Evolutionary conservation across 1,140 invertebrate genomes (phyloP).

Genomic region (Cotesia vestalis): DNA sequence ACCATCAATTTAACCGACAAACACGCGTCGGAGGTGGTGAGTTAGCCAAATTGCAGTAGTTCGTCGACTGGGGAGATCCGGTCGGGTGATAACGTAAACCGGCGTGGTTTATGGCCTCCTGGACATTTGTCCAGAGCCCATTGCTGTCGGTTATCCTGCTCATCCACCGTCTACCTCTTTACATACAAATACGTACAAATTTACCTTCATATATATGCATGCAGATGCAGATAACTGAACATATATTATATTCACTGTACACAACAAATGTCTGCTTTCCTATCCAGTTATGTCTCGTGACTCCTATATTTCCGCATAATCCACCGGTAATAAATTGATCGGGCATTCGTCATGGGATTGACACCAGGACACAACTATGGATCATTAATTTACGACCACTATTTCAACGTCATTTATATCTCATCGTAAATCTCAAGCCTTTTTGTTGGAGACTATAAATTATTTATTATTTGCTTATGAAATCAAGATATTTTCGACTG

Average conservation of each 20-base stretch:
- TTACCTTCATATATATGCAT: constrained; percentile 17
- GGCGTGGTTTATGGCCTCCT: constrained; percentile 53
- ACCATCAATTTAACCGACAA: constrained; percentile 25
- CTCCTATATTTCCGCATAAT: constrained; percentile 27
- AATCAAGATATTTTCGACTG: too few species aligned
- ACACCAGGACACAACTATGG: constrained; percentile 10
- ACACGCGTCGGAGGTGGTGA: constrained; percentile 34
- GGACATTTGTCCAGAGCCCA: constrained; percentile 40
- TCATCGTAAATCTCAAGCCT: not conserved
- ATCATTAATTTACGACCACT: constrained; percentile 11
- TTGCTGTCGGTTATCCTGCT: constrained; percentile 5
- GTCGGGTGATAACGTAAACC: constrained; percentile 51
- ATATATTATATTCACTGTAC: not conserved
- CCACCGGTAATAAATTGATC: constrained; percentile 42
- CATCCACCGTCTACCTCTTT: constrained; percentile 6
- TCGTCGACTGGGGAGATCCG: constrained; percentile 48
- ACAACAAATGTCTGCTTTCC: constrained; percentile 9
- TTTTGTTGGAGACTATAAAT: too few species aligned
- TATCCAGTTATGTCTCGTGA: constrained; percentile 6
- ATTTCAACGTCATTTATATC: not conserved
- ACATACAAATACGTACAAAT: not conserved
- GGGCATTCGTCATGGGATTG: constrained; percentile 37
- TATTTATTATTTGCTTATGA: too few species aligned
- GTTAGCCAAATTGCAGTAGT: constrained; percentile 49
- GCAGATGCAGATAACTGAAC: not conserved